phyloP scores from a whole-genome alignment of 2,113 vertebrate genomes.

The Corythornis cristatus region DNA sequence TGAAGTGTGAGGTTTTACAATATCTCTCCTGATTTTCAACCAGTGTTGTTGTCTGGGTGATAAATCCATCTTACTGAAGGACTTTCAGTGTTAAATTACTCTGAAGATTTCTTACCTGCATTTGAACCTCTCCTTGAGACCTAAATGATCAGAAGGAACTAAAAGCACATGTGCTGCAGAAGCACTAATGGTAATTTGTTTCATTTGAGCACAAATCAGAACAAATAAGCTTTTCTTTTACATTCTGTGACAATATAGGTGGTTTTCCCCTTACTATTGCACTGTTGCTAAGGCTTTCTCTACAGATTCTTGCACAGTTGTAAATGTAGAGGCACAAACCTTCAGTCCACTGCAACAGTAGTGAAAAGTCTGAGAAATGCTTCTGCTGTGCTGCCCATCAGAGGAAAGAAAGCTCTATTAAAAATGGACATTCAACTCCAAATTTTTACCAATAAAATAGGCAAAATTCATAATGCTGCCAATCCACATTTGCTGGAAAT shows the following conservation, averaged over 20 bases:
- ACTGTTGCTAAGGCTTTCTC: neutral
- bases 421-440: neutral
- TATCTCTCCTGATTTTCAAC: neutral
- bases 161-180: neutral
- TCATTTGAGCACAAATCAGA: neutral
- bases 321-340: neutral
- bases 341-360: neutral
- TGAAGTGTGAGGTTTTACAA: neutral
- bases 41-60: neutral
- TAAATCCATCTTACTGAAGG: slow-evolving; percentile 21
- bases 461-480: neutral
- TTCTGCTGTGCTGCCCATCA: neutral
- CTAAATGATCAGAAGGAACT: neutral
- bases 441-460: neutral
- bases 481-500: neutral
- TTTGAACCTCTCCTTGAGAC: neutral
- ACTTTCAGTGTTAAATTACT: neutral
- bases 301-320: neutral
- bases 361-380: neutral
- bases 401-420: neutral
- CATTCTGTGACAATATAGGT: neutral
- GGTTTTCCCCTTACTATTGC: neutral
- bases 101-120: neutral
- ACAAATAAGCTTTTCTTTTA: neutral
- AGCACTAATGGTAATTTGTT: neutral